Base-by-base conservation (phyloP, 2,113 vertebrate genomes). In the Ailuropoda melanoleuca region DNA sequence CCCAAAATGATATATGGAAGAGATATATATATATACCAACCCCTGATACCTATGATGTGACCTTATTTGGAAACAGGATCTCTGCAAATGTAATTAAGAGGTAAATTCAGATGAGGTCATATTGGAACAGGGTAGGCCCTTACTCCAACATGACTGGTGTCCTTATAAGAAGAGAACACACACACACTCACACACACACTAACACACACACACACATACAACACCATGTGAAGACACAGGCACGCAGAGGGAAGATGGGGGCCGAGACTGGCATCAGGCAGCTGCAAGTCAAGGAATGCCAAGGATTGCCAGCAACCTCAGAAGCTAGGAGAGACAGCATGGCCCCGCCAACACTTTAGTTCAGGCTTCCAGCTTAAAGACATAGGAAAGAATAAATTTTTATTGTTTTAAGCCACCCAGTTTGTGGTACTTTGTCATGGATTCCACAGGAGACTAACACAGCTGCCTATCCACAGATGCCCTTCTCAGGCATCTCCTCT, bases 251-350 rank as follows among this genome's bases (percentile, higher is more conserved):
- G 12, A 21, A 75, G 7, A 62, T 21, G 13, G 4, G n/a, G 24
- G 10, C 26, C 64, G 26, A 37, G 19, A 24, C 0, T 0, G 3
- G 29, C 43, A 4, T 37, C 31, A 31, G 2, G 2, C 8, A n/a
- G 74, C 34, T 31, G 1, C 8, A 23, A 64, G 11, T 46, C 34
- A 48, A 18, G 2, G 23, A 90, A 50, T 3, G 6, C 1, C 13
- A 21, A 84, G 46, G 18, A 26, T 58, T 29, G 0, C 19, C 66
- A 53, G 43, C 37, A 55, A 66, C 7, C 26, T 2, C 1, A 1
- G 11, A 31, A 92, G 4, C 19, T 15, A 37, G 10, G 17, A 53
- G 17, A 62, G 21, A 82, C 17, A 43, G 1, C 11, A 24, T 23
- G 8, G 1, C 4, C 60, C 26, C 34, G 26, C 48, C 29, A 34